These are phyloP conservation scores for Allacma fusca DNA, from an alignment of 2,888 invertebrate genomes.

Conservation along the genomic window DNA sequence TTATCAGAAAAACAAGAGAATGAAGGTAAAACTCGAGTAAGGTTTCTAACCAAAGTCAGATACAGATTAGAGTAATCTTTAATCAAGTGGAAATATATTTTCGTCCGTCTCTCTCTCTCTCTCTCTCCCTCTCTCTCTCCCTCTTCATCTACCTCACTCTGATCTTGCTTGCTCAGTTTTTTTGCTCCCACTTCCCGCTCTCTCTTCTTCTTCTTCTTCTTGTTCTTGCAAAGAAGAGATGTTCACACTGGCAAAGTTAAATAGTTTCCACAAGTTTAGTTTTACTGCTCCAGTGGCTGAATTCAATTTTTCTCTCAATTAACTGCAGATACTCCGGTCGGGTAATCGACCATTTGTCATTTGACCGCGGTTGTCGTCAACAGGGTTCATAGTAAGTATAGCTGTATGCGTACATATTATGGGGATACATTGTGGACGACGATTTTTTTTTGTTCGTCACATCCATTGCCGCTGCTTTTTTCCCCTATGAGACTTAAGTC, in stretches of 20 bases:
- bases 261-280: constrained; percentile 16
- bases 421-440: neutral
- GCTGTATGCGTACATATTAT: neutral
- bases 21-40: neutral
- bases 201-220: too few relatives aligned
- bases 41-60: neutral
- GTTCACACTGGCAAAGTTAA: neutral
- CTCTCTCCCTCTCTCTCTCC: neutral
- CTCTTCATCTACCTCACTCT: too few relatives aligned
- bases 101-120: neutral
- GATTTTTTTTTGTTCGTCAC: neutral
- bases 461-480: neutral
- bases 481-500: constrained; percentile 3
- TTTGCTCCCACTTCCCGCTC: neutral
- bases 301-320: constrained; percentile 39
- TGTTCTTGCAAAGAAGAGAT: neutral
- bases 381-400: constrained; percentile 23
- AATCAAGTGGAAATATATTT: constrained; percentile 31
- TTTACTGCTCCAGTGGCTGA: constrained; percentile 29
- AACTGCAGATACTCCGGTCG: constrained; percentile 32
- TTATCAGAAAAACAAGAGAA: neutral
- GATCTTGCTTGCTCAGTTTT: neutral
- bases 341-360: constrained; percentile 43
- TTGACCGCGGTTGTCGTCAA: constrained; percentile 35
- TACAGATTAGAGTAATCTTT: constrained; percentile 29